A percentile compares a stretch with the other conserved stretches of the same genome.
Evolutionary conservation across 2,888 invertebrate species (phyloP).

Genomic region (Palloptera scutellata): DNA sequence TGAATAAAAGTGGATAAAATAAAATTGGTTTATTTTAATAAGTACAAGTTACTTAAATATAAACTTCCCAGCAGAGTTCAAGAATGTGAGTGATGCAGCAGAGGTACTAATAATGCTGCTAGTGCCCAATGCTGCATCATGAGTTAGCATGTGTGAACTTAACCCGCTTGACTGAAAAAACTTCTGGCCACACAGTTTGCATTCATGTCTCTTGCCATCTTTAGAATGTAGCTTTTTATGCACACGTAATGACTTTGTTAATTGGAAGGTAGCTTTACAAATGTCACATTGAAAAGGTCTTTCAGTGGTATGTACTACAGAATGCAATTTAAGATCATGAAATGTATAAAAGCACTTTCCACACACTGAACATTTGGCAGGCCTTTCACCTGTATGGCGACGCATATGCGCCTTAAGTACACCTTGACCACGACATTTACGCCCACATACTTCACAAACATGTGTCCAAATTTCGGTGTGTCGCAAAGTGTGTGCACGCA

Average conservation of each 20-base stretch:
- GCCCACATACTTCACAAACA: slow-evolving; percentile 56
- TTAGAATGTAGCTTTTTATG: slow-evolving; percentile 55
- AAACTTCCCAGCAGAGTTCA: too few species aligned
- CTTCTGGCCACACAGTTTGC: slow-evolving; percentile 55
- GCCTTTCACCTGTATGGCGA: slow-evolving; percentile 53
- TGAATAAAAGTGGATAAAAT: too few species aligned
- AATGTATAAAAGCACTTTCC: slow-evolving; percentile 56
- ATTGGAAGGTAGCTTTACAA: slow-evolving; percentile 56
- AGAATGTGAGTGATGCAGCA: too few species aligned
- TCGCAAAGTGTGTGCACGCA: slow-evolving; percentile 52
- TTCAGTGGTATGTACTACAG: slow-evolving; percentile 55
- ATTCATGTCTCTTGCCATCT: slow-evolving; percentile 50
- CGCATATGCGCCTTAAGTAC: slow-evolving; percentile 57
- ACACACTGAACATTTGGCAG: slow-evolving; percentile 54
- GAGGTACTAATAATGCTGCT: background rate
- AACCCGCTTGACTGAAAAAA: slow-evolving; percentile 58
- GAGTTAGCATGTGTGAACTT: slow-evolving; percentile 56
- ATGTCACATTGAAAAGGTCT: slow-evolving; percentile 48
- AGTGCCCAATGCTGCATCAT: slow-evolving; percentile 36
- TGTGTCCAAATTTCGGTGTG: slow-evolving; percentile 55
- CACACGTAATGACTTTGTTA: slow-evolving; percentile 57
- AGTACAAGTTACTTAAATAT: too few species aligned
- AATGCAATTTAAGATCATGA: slow-evolving; percentile 58
- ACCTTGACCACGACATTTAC: slow-evolving; percentile 54
- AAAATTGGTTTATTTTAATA: too few species aligned